Evolutionary conservation across 2,113 vertebrate genomes (phyloP).

Genomic region (Murina feae): DNA sequence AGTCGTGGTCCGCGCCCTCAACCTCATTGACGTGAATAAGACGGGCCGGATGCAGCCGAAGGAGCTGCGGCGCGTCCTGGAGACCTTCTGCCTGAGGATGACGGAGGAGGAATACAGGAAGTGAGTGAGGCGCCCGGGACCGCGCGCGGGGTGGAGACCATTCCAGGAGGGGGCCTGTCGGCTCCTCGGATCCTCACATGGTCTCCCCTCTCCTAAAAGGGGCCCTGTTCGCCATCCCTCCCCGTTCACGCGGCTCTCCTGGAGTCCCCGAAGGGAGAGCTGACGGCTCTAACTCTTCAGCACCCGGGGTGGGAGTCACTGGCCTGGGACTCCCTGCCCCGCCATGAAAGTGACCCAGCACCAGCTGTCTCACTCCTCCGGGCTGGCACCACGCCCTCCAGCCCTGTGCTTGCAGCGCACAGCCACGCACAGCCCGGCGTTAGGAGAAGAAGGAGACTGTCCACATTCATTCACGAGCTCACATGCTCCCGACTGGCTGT

Average conservation of each 20-base stretch:
- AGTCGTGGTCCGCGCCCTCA: constrained; percentile 74
- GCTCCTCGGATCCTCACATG: fast-evolving
- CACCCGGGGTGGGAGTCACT: fast-evolving
- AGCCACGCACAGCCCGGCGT: neutral
- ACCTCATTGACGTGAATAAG: constrained; percentile 73
- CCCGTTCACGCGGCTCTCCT: fast-evolving
- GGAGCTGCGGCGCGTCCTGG: constrained; percentile 67
- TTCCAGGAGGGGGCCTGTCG: neutral
- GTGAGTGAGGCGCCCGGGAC: constrained; percentile 56
- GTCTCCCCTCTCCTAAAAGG: neutral
- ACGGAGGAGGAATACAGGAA: constrained; percentile 73
- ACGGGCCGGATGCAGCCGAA: constrained; percentile 66
- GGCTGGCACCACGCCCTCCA: neutral
- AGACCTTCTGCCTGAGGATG: constrained; percentile 76
- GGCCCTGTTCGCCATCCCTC: fast-evolving
- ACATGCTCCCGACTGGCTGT: neutral
- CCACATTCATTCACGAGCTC: neutral
- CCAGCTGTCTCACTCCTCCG: neutral
- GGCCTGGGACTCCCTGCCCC: neutral
- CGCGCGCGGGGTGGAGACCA: neutral
- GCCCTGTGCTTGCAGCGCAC: neutral
- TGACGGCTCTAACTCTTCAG: neutral
- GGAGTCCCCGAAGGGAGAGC: neutral
- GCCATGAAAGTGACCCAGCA: neutral
- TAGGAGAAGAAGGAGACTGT: neutral